Conservation (phyloP, 1,140 invertebrate genomes). For the Eriosoma lanigerum region DNA sequence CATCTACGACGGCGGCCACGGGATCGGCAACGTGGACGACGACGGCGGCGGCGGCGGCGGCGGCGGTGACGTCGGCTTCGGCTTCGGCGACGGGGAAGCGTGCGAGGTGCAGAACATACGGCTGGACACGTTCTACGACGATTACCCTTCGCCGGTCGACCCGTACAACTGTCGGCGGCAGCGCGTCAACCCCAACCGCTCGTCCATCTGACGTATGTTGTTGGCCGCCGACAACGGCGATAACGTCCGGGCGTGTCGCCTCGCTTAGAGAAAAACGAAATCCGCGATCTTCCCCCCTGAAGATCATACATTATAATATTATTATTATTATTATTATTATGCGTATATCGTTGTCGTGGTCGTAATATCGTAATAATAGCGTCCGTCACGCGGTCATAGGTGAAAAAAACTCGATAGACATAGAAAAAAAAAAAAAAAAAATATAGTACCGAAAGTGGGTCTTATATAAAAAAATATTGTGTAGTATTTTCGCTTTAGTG, state of each 20-base stretch:
- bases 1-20: not conserved
- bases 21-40: not conserved
- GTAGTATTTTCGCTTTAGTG: no score
- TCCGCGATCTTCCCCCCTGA: no score
- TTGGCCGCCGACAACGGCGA: not conserved
- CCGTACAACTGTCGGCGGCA: not conserved
- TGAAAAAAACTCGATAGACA: no score
- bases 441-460: no score
- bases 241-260: not conserved
- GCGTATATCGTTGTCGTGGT: not conserved
- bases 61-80: not conserved
- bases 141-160: not conserved
- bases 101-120: not conserved
- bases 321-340: not conserved
- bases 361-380: no score
- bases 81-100: not conserved
- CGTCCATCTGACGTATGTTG: slow-evolving; percentile 34
- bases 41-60: not conserved
- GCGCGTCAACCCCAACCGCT: not conserved
- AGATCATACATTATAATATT: not conserved
- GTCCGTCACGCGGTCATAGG: not conserved
- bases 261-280: no score
- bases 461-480: no score
- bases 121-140: slow-evolving; percentile 31
- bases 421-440: no score